Evolutionary conservation across 2,113 vertebrate species (phyloP).

Genomic region (Psilopsiagon aymara): DNA sequence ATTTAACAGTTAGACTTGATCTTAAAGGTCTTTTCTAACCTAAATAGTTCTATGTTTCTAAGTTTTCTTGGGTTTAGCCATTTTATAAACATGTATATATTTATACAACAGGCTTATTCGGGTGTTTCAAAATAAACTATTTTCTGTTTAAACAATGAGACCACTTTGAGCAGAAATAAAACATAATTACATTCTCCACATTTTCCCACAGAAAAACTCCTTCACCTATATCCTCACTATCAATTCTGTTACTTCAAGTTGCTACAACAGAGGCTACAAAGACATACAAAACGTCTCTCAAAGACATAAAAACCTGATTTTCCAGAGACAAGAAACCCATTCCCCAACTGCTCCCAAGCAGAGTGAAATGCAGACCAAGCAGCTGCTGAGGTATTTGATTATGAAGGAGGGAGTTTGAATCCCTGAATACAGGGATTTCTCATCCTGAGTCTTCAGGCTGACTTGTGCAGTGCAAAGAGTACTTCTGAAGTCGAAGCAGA

Average conservation of each 20-base stretch:
- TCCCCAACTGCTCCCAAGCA: background rate
- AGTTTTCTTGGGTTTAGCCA: background rate
- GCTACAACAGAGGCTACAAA: background rate
- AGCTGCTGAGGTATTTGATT: background rate
- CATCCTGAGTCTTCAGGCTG: background rate
- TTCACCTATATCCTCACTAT: background rate
- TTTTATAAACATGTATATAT: background rate
- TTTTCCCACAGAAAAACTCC: background rate
- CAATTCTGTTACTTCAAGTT: background rate
- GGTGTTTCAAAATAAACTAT: background rate
- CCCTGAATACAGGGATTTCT: background rate
- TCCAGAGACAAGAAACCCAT: background rate
- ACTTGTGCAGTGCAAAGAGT: background rate
- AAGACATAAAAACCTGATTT: background rate
- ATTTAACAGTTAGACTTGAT: background rate
- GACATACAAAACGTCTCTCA: background rate
- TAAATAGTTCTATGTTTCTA: background rate
- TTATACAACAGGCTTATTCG: background rate
- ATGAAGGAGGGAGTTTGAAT: background rate
- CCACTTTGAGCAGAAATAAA: background rate
- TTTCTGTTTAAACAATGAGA: background rate
- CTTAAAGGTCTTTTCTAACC: background rate
- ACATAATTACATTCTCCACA: background rate
- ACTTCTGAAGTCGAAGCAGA: background rate
- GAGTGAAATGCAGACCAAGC: fast-evolving